Evolutionary conservation across 2,888 invertebrate genomes (phyloP), one percentile per base, ranked within the genome.

Genomic region (Cryptus armator): DNA sequence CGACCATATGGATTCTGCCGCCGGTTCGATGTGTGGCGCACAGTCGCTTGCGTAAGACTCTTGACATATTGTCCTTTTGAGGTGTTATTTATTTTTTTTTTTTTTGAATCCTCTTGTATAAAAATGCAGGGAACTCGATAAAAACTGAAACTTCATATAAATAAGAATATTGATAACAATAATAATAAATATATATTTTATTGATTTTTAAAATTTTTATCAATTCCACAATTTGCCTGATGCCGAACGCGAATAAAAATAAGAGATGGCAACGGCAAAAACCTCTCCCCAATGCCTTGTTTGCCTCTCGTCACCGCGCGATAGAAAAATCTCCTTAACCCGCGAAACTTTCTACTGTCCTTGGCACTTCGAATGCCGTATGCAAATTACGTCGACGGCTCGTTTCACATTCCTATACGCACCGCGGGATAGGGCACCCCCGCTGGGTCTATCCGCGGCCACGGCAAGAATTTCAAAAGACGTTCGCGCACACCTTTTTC

Each of bases 381-480:
- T 86, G 86, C 86, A 86, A 86, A 85, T 85, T 82, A 80, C 12
- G 29, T n/a, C 59, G 70, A 64, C 68, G 44, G 43, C 43, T 72
- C 68, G 76, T 76, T 85, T 32, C 70, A 67, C 82, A 53, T 85
- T 79, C 76, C 53, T 64, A 46, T 37, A 48, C 75, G n/a, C 56
- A 24, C 82, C 14, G 32, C 76, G 82, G 82, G 82, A 37, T 68
- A 56, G 19, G 19, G 70, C 43, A 59, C 37, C 74, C 82, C 82
- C 77, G 82, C 66, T 51, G 85, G 12, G 82, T 46, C 37, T 74
- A 66, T 48, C 46, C 24, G 37, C 79, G 14, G 12, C 62, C 72
- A 62, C 29, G 32, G 76, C 72, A 76, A 82, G 74, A 81, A 79
- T 72, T 85, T 80, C 79, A 82, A 85, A 83, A 83, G 85, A 85